Percentiles rank a stretch among this genome's conserved stretches.
Evolutionary conservation across 2,113 vertebrate genomes (phyloP).

Genomic region (Leucoraja erinaceus): DNA sequence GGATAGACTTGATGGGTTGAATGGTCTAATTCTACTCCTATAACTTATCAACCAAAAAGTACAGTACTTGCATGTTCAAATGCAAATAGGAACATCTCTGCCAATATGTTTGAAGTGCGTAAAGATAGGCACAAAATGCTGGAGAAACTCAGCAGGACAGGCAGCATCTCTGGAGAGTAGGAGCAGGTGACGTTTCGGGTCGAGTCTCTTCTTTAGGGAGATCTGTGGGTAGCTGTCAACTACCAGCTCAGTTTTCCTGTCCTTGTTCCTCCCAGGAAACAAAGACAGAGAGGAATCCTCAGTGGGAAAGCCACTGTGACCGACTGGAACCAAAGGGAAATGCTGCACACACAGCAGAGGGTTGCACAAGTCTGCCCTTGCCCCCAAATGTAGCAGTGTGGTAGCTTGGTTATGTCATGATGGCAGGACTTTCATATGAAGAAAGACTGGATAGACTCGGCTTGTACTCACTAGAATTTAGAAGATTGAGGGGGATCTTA

Average conservation of each 20-base stretch:
- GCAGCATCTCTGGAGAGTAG: too few species aligned
- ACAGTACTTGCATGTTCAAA: not conserved
- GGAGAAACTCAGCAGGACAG: too few species aligned
- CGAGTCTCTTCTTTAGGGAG: not conserved
- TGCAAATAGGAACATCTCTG: not conserved
- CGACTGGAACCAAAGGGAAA: not conserved
- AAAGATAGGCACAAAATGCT: too few species aligned
- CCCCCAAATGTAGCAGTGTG: not conserved
- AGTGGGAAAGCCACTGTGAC: not conserved
- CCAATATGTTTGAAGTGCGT: not conserved
- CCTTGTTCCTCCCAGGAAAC: not conserved
- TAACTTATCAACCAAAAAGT: not conserved
- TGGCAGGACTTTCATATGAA: too few species aligned
- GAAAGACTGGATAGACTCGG: too few species aligned
- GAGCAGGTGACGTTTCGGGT: too few species aligned
- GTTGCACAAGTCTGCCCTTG: not conserved
- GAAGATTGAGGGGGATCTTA: too few species aligned
- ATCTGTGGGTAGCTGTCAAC: not conserved
- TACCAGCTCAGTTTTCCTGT: not conserved
- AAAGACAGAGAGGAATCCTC: not conserved
- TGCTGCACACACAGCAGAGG: not conserved
- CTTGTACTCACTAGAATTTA: too few species aligned
- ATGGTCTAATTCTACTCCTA: too few species aligned
- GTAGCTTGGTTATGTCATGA: not conserved
- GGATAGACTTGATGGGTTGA: too few species aligned